phyloP scores from a whole-genome alignment of 2,888 invertebrate species.

The Dastarcus helophoroides region DNA sequence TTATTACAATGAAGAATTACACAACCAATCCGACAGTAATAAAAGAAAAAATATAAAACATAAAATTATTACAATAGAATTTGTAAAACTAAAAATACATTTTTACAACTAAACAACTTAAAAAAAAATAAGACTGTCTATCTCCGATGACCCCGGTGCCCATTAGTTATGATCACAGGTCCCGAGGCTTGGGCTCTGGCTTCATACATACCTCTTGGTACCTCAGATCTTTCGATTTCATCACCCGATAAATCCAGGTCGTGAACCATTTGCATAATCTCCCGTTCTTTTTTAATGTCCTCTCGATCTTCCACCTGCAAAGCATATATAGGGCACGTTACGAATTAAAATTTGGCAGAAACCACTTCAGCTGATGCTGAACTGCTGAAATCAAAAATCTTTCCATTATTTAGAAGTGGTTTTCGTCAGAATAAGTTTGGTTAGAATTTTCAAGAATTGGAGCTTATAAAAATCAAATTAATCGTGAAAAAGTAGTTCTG shows the following conservation, averaged over 20 bases:
- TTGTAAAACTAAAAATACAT: no score
- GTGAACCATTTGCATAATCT: slow-evolving; percentile 89
- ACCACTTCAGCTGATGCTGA: not conserved
- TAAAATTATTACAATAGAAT: no score
- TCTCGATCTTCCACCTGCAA: slow-evolving; percentile 54
- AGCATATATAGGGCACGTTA: slow-evolving; percentile 6
- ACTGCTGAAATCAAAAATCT: not conserved
- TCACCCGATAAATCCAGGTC: slow-evolving; percentile 75
- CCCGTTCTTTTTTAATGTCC: slow-evolving; percentile 78
- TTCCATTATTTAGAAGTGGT: slow-evolving; percentile 1
- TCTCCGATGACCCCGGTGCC: slow-evolving; percentile 8
- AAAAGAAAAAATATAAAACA: no score
- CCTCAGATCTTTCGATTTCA: slow-evolving; percentile 56
- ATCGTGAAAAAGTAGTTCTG: no score
- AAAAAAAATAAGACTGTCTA: no score
- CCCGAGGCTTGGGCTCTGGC: slow-evolving; percentile 29
- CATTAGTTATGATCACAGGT: slow-evolving; percentile 29
- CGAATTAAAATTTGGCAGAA: slow-evolving; percentile 5
- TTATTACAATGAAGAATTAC: no score
- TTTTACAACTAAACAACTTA: no score
- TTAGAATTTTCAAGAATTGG: no score
- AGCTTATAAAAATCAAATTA: no score
- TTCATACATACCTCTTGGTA: slow-evolving; percentile 50
- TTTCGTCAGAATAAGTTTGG: no score
- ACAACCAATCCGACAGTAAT: no score